Evolutionary conservation across 1,140 invertebrate genomes (phyloP), one percentile per base, ranked within the genome.

Genomic region (Tetramorium simillimum): DNA sequence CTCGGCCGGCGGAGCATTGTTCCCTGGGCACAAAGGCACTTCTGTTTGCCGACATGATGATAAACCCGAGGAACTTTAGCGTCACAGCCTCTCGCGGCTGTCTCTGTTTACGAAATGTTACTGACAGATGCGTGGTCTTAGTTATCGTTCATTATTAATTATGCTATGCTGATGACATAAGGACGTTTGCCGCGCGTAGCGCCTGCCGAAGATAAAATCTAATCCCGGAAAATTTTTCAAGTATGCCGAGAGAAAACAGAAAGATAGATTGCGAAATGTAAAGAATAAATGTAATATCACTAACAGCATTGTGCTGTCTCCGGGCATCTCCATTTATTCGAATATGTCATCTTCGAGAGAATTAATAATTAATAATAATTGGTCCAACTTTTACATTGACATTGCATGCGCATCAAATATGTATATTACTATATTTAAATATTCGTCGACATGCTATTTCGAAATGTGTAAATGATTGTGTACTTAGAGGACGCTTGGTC

Each of bases 71-170:
- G 89, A 91, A 92, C 88, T 88, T 89, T 40, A 78, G 77, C 85
- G 85, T 90, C 82, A 76, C 49, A 46, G 40, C 12, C 49, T 70
- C 65, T 28, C 72, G 75, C 58, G 85, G 46, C 65, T 62, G 73
- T 56, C 82, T 81, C 89, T 92, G 92, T 92, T 92, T 92, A 92
- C 87, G 87, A 86, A 85, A 87, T 49, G 70, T 60, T 51, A 58
- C 87, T 87, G 88, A 91, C 92, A 90, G 90, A 91, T 91, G 87
- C 69, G n/a, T 46, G 65, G 28, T 63, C 67, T 58, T 51, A 75
- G 40, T 91, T 91, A 89, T 92, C 90, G 62, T 87, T 24, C 21
- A 73, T 89, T 91, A 92, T 93, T 93, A 92, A 93, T 93, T 93
- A 92, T 91, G 90, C 84, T 92, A 91, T 33, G 33, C 88, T 90